Evolutionary conservation across 2,888 invertebrate genomes (phyloP).

Genomic region (Poecilus cupreus): DNA sequence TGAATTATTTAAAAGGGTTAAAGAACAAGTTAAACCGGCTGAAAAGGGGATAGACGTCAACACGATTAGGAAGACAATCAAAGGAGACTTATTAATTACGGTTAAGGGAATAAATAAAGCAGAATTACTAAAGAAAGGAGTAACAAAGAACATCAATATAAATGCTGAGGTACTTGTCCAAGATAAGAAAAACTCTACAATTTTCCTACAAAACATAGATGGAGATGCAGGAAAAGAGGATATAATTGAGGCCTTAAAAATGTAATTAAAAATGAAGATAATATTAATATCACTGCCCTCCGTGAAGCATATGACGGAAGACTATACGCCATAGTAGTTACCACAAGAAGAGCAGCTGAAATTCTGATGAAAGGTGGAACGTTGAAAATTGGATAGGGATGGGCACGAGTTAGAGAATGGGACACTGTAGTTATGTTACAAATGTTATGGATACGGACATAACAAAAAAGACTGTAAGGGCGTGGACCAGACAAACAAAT

Average conservation of each 20-base stretch:
- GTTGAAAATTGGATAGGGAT: background rate
- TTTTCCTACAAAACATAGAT: background rate
- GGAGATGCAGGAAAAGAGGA: background rate
- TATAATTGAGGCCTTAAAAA: background rate
- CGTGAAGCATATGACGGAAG: background rate
- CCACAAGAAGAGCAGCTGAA: background rate
- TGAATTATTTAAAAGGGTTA: no score
- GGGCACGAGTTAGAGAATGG: background rate
- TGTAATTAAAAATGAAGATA: background rate
- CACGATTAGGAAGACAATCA: background rate
- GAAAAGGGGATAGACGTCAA: background rate
- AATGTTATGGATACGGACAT: slow-evolving; percentile 35
- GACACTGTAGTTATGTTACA: slow-evolving; percentile 38
- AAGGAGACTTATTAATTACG: background rate
- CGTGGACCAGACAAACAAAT: background rate
- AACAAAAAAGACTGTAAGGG: slow-evolving; percentile 37
- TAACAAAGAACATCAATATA: background rate
- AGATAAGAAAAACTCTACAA: background rate
- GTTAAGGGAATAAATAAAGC: background rate
- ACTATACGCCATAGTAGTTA: background rate
- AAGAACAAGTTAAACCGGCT: background rate
- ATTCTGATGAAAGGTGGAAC: background rate
- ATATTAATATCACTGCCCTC: background rate
- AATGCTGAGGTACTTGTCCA: background rate
- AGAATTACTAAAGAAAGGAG: background rate